Evolutionary conservation across 2,888 invertebrate genomes (phyloP).

Genomic region (Yponomeuta plumbellus): DNA sequence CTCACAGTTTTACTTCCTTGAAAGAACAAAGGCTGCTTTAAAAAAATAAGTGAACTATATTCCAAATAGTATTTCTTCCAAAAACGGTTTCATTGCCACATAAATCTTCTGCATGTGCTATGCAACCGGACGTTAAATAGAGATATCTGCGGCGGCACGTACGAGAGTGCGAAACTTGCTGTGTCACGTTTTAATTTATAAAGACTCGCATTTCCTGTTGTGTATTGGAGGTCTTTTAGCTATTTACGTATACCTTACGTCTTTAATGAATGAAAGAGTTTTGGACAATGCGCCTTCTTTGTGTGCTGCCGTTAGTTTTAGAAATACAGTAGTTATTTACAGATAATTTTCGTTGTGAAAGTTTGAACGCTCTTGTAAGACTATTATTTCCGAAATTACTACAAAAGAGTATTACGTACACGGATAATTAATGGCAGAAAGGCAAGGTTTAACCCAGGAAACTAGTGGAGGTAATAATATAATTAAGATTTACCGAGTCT

Average conservation of each 20-base stretch:
- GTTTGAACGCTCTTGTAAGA: not conserved
- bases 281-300: not conserved
- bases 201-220: constrained; percentile 36
- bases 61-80: not conserved
- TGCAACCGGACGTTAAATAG: not conserved
- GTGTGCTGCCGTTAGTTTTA: not conserved
- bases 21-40: not conserved
- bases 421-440: not conserved
- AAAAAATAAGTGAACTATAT: too few relatives aligned
- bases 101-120: too few relatives aligned
- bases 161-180: constrained; percentile 18
- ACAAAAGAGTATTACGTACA: not conserved
- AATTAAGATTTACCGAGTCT: constrained; percentile 1
- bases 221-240: constrained; percentile 26
- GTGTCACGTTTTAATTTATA: constrained; percentile 33
- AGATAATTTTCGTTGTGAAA: constrained; percentile 13
- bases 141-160: not conserved
- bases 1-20: constrained; percentile 18
- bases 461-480: not conserved
- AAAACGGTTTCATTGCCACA: too few relatives aligned
- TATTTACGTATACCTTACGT: constrained; percentile 32
- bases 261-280: constrained; percentile 30
- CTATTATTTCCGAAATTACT: not conserved
- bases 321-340: not conserved
- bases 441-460: not conserved